phyloP scores from a whole-genome alignment of 2,113 vertebrate genomes.

The Mesembrinibis cayennensis region DNA sequence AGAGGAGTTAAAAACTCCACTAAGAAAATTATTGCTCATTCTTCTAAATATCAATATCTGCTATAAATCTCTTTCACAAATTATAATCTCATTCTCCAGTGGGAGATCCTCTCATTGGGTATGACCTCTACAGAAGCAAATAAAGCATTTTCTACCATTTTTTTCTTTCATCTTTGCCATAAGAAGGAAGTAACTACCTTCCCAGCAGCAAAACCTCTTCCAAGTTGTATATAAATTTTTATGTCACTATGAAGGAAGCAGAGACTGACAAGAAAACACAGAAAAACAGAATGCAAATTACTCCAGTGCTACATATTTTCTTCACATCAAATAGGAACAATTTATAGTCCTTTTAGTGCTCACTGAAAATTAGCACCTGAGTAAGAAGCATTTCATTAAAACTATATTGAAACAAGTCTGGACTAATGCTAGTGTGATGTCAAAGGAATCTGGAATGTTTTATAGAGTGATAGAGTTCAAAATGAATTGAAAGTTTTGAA shows the following conservation, averaged over 20 bases:
- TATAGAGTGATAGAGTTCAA: neutral
- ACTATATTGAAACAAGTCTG: neutral
- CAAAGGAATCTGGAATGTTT: neutral
- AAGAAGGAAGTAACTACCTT: neutral
- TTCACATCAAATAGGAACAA: neutral
- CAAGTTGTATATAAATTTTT: neutral
- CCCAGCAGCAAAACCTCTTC: neutral
- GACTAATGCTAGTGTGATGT: neutral
- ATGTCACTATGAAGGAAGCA: neutral
- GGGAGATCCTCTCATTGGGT: neutral
- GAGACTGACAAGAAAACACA: neutral
- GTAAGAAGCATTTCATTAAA: neutral
- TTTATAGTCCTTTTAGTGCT: neutral
- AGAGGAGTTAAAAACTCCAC: neutral
- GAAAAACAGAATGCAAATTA: neutral
- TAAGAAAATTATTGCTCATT: neutral
- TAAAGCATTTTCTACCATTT: neutral
- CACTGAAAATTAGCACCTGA: neutral
- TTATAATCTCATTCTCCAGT: neutral
- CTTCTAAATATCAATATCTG: neutral
- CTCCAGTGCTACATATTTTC: neutral
- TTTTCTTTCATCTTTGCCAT: neutral
- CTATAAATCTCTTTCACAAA: neutral
- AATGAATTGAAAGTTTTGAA: neutral
- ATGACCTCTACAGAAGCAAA: neutral